Base-by-base conservation (phyloP, 2,888 invertebrate species). In the Drosophila cognata region DNA sequence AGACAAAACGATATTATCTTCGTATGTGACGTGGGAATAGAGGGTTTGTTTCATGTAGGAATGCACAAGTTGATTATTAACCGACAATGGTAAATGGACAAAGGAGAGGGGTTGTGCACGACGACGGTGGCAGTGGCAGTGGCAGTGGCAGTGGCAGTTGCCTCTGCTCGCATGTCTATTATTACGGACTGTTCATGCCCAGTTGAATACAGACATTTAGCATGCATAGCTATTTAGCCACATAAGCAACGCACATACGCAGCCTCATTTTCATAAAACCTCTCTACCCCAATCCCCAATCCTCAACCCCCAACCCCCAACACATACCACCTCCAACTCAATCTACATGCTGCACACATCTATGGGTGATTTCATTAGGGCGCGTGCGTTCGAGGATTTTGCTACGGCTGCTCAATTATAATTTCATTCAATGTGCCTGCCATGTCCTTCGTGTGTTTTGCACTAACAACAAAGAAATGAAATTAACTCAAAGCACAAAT, bases 51-150 rank as follows among this genome's bases (percentile, higher is more conserved):
- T 29, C 58, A 67, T 66, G 61, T 70, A 64, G 58, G 66, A 78
- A 78, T 88, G 77, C 74, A 74, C 85, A 83, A 79, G 86, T 88
- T 87, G 88, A 88, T 87, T 88, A 83, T 88, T 85, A 88, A 75
- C 74, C 75, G 68, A 70, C 61, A 72, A 71, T 74, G 69, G 58
- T 64, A 63, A 56, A 67, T 57, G 71, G 58, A 59, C 57, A 48
- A 25, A 8, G 25, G 46, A 25, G 16, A 0, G 4, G 4, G 5
- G 3, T 21, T 13, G 43, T 7, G 4, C 29, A n/a, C 1, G 21
- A 41, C 1, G 18, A 7, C n/a, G 41, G 18, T 33, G 53, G 46
- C 7, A 35, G 4, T 28, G 21, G 21, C 25, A 3, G 31, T 1
- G 50, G 21, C 21, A 21, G 35, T 48, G 18, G 25, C 16, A 43